phyloP scores from a whole-genome alignment of 2,113 vertebrate species.

The Trogon surrucura region DNA sequence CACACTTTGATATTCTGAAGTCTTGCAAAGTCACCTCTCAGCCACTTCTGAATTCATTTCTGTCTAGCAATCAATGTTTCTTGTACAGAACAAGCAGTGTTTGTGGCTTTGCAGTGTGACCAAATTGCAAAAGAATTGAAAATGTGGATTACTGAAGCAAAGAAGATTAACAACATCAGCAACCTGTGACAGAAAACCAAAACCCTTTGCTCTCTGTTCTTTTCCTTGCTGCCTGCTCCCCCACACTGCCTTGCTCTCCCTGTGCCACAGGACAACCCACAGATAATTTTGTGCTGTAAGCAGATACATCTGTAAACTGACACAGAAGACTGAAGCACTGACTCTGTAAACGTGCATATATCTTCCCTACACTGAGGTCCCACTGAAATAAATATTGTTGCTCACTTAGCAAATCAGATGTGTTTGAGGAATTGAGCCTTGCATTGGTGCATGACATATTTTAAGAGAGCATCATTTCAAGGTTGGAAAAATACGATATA shows the following conservation, averaged over 20 bases:
- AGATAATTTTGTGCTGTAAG: neutral
- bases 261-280: neutral
- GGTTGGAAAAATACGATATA: neutral
- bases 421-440: neutral
- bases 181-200: neutral
- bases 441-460: neutral
- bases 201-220: neutral
- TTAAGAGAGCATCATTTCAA: neutral
- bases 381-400: neutral
- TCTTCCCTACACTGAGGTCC: neutral
- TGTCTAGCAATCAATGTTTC: conserved; percentile 18
- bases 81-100: conserved; percentile 14
- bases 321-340: neutral
- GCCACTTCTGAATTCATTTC: conserved; percentile 35
- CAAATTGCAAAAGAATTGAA: conserved; percentile 11
- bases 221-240: neutral
- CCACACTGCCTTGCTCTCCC: neutral
- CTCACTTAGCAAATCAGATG: neutral
- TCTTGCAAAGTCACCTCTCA: conserved; percentile 36
- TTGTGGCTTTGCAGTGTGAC: neutral
- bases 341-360: neutral
- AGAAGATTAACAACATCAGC: neutral
- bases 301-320: neutral
- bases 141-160: neutral
- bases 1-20: conserved; percentile 24